Percentiles rank a stretch among this genome's conserved stretches.
Evolutionary conservation across 2,888 invertebrate genomes (phyloP).

Genomic region (Leptinotarsa rubiginosa): DNA sequence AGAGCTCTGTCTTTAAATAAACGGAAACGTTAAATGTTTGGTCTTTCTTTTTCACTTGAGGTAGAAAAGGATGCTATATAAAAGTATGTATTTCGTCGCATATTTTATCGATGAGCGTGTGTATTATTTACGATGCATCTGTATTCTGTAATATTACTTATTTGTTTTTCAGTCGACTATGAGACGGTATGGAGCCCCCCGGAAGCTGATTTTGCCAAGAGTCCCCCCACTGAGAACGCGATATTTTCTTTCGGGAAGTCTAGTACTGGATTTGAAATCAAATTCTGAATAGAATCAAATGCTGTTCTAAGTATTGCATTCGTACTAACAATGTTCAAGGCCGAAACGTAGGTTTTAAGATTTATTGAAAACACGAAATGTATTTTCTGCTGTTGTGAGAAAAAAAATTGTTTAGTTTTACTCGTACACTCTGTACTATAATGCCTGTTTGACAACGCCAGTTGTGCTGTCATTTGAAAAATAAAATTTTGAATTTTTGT

Average conservation of each 20-base stretch:
- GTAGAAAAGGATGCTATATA: too few species aligned
- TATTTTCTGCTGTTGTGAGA: neutral
- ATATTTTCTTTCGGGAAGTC: slow-evolving; percentile 31
- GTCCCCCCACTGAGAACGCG: slow-evolving; percentile 11
- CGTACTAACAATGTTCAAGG: too few species aligned
- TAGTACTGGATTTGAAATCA: slow-evolving; percentile 29
- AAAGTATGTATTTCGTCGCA: too few species aligned
- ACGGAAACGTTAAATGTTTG: too few species aligned
- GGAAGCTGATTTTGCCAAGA: slow-evolving; percentile 18
- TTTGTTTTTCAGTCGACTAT: slow-evolving; percentile 1
- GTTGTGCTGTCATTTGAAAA: neutral
- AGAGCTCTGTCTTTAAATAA: too few species aligned
- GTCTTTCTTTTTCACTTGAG: too few species aligned
- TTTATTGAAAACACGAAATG: neutral
- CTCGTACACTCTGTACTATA: neutral
- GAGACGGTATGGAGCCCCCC: slow-evolving; percentile 24
- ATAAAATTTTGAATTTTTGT: slow-evolving; percentile 9
- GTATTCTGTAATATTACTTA: neutral
- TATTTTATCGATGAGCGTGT: too few species aligned
- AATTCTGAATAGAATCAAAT: slow-evolving; percentile 5
- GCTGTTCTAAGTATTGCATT: too few species aligned
- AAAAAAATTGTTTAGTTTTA: neutral
- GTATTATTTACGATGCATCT: neutral
- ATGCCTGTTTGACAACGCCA: slow-evolving; percentile 8
- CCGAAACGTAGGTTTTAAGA: neutral